Evolutionary conservation across 2,888 invertebrate species (phyloP), one percentile per base, ranked within the genome.

Genomic region (Heteromyza rotundicornis): DNA sequence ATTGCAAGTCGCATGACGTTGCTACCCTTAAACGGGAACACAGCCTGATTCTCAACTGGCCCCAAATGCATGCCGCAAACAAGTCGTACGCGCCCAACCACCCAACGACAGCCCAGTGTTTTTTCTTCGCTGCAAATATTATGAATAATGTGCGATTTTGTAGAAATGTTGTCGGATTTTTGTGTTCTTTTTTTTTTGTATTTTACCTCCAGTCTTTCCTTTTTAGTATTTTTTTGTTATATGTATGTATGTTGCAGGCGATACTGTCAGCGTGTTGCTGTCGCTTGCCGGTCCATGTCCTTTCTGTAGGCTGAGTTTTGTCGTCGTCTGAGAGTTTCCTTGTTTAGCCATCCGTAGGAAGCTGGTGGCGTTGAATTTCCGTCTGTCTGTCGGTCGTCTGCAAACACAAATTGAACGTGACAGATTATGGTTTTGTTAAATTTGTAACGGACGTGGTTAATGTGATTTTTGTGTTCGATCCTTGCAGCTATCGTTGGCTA

Each of bases 351-450:
- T 24, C 19, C 23, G 19, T 32, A 27, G 58, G 23, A 51, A 58
- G 49, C 32, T 51, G 23, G 5, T 47, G 12, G n/a, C 24, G 60
- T 57, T 57, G 16, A 24, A 32, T 53, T 59, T 40, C n/a, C 52
- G 32, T 50, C 44, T 23, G 52, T 52, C 35, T 12, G 49, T 57
- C 54, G 12, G 32, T 27, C 20, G 32, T 40, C 32, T 55, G 49
- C 27, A 49, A 44, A 51, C 36, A 59, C 50, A 57, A 57, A 50
- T 64, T 52, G 62, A 54, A 64, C 59, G 62, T 53, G 62, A 64
- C 64, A 60, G 57, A 55, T 59, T 59, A 24, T 19, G 51, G 23
- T 27, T 40, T 51, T 44, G 20, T 52, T 8, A 12, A 51, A 57
- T 57, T 63, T 32, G 59, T 17, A 59, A 63, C 36, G 53, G 56